A percentile compares a stretch with the other conserved stretches of the same genome.
phyloP scores from a whole-genome alignment of 2,888 invertebrate species.

The Rotaria magnacalcarata region DNA sequence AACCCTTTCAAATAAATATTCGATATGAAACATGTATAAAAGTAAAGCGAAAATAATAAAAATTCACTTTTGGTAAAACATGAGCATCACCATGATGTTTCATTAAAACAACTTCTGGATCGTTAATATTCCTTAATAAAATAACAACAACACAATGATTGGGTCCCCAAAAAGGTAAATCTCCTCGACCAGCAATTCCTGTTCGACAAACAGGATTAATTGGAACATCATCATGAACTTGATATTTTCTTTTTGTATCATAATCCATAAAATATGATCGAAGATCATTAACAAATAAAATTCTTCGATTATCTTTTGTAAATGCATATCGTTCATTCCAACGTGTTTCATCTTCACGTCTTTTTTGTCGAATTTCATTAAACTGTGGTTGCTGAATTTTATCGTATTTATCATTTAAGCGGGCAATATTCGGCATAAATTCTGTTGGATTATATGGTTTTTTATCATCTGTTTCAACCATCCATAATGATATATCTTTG shows the following conservation, averaged over 20 bases:
- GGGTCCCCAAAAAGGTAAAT: constrained; percentile 86
- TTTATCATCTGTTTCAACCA: constrained; percentile 18
- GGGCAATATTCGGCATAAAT: neutral
- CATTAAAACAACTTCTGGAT: constrained; percentile 28
- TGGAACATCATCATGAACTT: constrained; percentile 48
- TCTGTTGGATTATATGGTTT: constrained; percentile 3
- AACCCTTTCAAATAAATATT: neutral
- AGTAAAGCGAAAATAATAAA: neutral
- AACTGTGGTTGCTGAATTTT: neutral
- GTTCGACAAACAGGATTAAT: constrained; percentile 82
- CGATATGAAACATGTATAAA: no score
- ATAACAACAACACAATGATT: constrained; percentile 68
- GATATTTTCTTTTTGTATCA: constrained; percentile 48
- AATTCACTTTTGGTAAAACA: constrained; percentile 28
- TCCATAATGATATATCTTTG: constrained; percentile 17
- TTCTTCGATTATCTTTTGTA: constrained; percentile 15
- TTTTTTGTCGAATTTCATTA: neutral
- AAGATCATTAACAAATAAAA: constrained; percentile 10
- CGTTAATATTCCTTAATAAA: neutral
- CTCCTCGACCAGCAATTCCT: constrained; percentile 74
- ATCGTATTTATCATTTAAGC: constrained; percentile 17
- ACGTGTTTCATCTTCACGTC: constrained; percentile 29
- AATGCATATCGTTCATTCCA: constrained; percentile 35
- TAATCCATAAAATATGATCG: constrained; percentile 32
- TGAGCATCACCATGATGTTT: constrained; percentile 1